Evolutionary conservation across 2,888 invertebrate genomes (phyloP), one percentile per base, ranked within the genome.

Genomic region (Arge pagana): DNA sequence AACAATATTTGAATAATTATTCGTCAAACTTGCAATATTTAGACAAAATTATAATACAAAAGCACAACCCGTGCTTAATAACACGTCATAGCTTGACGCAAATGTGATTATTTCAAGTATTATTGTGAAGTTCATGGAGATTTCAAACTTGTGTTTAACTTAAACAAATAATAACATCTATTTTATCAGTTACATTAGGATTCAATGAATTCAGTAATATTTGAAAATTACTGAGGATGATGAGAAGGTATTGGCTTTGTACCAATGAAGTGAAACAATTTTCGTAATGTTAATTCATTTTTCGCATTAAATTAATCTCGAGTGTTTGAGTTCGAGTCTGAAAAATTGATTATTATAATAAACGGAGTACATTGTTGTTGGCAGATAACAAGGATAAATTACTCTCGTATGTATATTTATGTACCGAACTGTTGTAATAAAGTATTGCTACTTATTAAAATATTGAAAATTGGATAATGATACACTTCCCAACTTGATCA

Each of bases 391-490:
- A 61, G 56, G 54, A 61, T 64, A 67, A 67, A 68, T 65, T 66
- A 65, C 68, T 64, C 64, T 63, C 68, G 62, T 67, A 72, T 73
- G 70, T 73, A 73, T 75, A 74, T 74, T 73, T 74, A 71, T 74
- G 72, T 74, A 74, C 72, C 65, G 69, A 72, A 73, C 63, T 66
- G 67, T 74, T 75, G 68, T 73, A 72, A 73, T 70, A 73, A 72
- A 72, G 64, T 67, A 74, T 69, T 73, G 64, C 66, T 65, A 72
- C 63, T 62, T 54, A 67, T 67, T 66, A 66, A 65, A 69, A 39
- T 36, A 43, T 40, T 50, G 40, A n/a, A n/a, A n/a, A n/a, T n/a
- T n/a, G n/a, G n/a, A n/a, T n/a, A n/a, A n/a, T n/a, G n/a, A n/a
- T n/a, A n/a, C n/a, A n/a, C n/a, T n/a, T n/a, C n/a, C n/a, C n/a